Conservation (phyloP, 2,113 vertebrate genomes). For the Glaucidium brasilianum region DNA sequence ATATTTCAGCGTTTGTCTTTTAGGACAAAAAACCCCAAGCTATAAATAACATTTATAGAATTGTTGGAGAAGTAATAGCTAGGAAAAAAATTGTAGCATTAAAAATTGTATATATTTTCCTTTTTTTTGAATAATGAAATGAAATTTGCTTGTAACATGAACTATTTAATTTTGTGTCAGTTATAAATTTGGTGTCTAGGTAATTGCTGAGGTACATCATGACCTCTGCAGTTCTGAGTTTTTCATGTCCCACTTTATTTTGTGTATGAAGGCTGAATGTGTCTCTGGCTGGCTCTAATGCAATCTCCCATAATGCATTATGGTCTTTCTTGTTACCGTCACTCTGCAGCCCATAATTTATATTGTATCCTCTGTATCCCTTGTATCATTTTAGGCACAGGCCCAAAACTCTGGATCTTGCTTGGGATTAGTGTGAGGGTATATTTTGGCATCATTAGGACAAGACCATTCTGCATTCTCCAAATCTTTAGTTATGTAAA, state of each 20-base stretch:
- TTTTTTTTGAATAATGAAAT: background rate
- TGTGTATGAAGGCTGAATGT: background rate
- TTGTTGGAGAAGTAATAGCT: background rate
- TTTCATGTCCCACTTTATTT: background rate
- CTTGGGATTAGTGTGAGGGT: fast-evolving
- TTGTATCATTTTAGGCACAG: background rate
- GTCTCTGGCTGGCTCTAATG: background rate
- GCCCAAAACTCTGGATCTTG: fast-evolving
- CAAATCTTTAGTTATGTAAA: background rate
- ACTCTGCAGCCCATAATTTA: background rate
- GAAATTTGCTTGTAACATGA: background rate
- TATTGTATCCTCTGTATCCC: background rate
- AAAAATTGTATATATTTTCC: background rate
- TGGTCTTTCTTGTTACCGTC: background rate
- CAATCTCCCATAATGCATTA: background rate
- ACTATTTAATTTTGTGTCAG: background rate
- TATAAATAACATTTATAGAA: background rate
- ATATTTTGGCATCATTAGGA: background rate
- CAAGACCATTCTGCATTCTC: background rate
- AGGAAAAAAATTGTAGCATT: background rate
- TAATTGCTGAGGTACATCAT: background rate
- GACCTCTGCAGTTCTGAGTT: background rate
- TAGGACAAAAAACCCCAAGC: background rate
- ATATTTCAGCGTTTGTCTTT: background rate
- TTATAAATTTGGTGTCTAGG: background rate